Evolutionary conservation across 2,797 vertebrate genomes (phyloP).

Genomic region (Basileuterus tristriatus): DNA sequence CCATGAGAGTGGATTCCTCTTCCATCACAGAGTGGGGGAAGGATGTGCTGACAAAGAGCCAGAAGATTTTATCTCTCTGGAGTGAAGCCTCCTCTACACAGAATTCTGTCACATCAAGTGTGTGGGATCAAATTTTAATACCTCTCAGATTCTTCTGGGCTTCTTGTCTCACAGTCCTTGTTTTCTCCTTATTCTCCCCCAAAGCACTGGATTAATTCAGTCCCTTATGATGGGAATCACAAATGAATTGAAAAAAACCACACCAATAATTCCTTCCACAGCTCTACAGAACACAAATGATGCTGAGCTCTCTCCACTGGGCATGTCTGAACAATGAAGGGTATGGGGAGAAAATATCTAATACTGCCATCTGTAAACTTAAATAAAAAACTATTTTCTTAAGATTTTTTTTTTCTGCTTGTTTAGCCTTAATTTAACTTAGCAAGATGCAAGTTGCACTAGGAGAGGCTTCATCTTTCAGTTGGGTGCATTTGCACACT

Average conservation of each 20-base stretch:
- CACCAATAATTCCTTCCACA: not conserved
- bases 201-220: not conserved
- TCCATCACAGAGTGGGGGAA: not conserved
- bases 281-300: not conserved
- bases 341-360: not conserved
- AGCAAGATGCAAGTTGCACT: not conserved
- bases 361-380: not conserved
- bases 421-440: not conserved
- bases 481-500: not conserved
- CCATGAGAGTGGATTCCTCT: slow-evolving; percentile 52
- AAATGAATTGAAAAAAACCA: not conserved
- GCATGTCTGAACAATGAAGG: not conserved
- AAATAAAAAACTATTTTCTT: not conserved
- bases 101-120: not conserved
- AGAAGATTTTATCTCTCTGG: not conserved
- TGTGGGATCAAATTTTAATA: not conserved
- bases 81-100: not conserved
- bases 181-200: not conserved
- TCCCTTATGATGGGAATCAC: not conserved
- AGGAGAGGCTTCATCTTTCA: not conserved
- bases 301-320: not conserved
- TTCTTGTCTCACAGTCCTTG: not conserved
- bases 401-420: not conserved
- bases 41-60: not conserved
- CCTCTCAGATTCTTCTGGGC: not conserved